phyloP scores from a whole-genome alignment of 2,888 invertebrate species.

The Kuschelorhynchus macadamiae region DNA sequence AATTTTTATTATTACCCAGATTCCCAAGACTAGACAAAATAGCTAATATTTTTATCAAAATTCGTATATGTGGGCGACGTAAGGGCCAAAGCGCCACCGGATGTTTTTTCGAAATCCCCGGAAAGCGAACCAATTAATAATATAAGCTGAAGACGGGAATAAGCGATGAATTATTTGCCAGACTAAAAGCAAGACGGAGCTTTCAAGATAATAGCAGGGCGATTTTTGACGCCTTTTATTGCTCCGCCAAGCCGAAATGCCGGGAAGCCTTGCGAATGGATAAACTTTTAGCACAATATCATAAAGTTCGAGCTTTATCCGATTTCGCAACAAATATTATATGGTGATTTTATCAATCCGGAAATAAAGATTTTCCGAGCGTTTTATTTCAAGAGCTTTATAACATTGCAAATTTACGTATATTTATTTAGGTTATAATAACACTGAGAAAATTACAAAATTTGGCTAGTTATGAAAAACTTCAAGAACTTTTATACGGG shows the following conservation, averaged over 20 bases:
- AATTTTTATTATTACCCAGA: too few species aligned
- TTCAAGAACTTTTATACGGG: too few species aligned
- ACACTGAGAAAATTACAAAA: too few species aligned
- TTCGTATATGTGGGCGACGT: slow-evolving; percentile 16
- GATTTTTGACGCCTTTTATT: slow-evolving; percentile 48
- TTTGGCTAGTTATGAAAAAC: too few species aligned
- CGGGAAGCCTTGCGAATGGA: slow-evolving; percentile 32
- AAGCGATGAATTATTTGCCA: slow-evolving; percentile 50
- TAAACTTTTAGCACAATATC: slow-evolving; percentile 35
- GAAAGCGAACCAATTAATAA: slow-evolving; percentile 50
- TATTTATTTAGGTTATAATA: too few species aligned
- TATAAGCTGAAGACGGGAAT: slow-evolving; percentile 46
- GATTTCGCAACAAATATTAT: slow-evolving; percentile 25
- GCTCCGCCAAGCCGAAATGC: slow-evolving; percentile 29
- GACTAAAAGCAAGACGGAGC: slow-evolving; percentile 48
- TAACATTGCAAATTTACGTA: too few species aligned
- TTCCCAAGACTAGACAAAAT: too few species aligned
- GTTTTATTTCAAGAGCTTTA: too few species aligned
- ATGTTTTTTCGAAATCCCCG: slow-evolving; percentile 36
- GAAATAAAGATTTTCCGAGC: too few species aligned
- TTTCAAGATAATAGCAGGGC: slow-evolving; percentile 50
- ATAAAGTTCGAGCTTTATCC: slow-evolving; percentile 33
- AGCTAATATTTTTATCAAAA: slow-evolving; percentile 18
- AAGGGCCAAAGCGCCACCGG: slow-evolving; percentile 23
- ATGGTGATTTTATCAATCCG: too few species aligned